A percentile compares a stretch with the other conserved stretches of the same genome.
Evolutionary conservation across 2,797 vertebrate species (phyloP).

Genomic region (Myoxocephalus aenaeus): DNA sequence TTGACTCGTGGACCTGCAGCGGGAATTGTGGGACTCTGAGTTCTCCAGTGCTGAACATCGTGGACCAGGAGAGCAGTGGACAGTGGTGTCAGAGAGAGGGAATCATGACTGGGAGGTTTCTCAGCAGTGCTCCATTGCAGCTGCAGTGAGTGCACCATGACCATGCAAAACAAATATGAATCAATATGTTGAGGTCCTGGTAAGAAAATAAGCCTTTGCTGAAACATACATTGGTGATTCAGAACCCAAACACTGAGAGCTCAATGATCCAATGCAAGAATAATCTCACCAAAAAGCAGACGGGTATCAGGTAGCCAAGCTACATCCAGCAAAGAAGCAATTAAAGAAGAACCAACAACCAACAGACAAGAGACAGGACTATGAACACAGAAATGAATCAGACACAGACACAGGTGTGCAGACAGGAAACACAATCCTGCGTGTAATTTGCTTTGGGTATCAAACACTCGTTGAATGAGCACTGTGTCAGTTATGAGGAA

Average conservation of each 20-base stretch:
- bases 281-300: too few relatives aligned
- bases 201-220: background rate
- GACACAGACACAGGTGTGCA: too few relatives aligned
- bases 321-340: too few relatives aligned
- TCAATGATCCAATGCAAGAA: too few relatives aligned
- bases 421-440: too few relatives aligned
- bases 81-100: constrained; percentile 61
- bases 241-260: too few relatives aligned
- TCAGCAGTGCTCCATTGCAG: constrained; percentile 23
- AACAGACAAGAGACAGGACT: background rate
- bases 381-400: background rate
- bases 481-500: background rate
- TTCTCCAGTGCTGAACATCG: rapidly evolving
- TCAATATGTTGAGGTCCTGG: too few relatives aligned
- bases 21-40: constrained; percentile 31
- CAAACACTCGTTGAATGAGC: background rate
- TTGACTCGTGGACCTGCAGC: background rate
- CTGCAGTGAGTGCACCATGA: constrained; percentile 36
- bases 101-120: background rate
- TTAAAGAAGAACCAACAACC: too few relatives aligned
- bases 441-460: too few relatives aligned
- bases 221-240: too few relatives aligned
- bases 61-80: background rate
- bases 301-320: too few relatives aligned
- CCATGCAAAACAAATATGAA: background rate